phyloP scores from a whole-genome alignment of 2,888 invertebrate species.

The Diplazon laetatorius region DNA sequence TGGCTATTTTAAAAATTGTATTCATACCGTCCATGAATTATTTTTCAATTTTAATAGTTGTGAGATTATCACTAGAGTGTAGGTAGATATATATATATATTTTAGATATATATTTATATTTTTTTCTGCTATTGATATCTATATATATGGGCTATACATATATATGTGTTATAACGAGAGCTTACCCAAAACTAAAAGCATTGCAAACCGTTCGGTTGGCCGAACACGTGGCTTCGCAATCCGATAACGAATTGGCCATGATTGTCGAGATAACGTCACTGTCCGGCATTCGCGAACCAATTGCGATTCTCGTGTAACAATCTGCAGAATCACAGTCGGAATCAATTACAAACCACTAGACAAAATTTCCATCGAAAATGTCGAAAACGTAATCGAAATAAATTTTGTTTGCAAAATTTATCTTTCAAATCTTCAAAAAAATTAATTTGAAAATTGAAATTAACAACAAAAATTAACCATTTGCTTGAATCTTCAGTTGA shows the following conservation, averaged over 20 bases:
- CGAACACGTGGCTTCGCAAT: slow-evolving; percentile 83
- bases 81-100: no score
- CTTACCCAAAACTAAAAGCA: slow-evolving; percentile 84
- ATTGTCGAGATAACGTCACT: slow-evolving; percentile 80
- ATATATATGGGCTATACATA: no score
- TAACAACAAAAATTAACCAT: slow-evolving; percentile 77
- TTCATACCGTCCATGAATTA: no score
- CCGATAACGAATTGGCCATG: slow-evolving; percentile 80
- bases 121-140: not conserved
- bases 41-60: no score
- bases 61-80: no score
- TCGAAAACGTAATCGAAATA: no score
- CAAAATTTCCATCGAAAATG: no score
- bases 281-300: slow-evolving; percentile 82
- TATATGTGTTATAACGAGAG: not conserved
- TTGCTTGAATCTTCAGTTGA: slow-evolving; percentile 81
- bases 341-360: not conserved
- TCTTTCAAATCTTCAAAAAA: not conserved
- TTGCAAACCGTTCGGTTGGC: slow-evolving; percentile 82
- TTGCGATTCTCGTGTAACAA: slow-evolving; percentile 84
- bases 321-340: slow-evolving; percentile 77
- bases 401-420: no score
- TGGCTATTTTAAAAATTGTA: no score
- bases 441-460: slow-evolving; percentile 11
- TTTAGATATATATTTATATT: no score